These are phyloP conservation scores for Sturmia bella DNA, from an alignment of 2,888 invertebrate species.

Conservation along the genomic window DNA sequence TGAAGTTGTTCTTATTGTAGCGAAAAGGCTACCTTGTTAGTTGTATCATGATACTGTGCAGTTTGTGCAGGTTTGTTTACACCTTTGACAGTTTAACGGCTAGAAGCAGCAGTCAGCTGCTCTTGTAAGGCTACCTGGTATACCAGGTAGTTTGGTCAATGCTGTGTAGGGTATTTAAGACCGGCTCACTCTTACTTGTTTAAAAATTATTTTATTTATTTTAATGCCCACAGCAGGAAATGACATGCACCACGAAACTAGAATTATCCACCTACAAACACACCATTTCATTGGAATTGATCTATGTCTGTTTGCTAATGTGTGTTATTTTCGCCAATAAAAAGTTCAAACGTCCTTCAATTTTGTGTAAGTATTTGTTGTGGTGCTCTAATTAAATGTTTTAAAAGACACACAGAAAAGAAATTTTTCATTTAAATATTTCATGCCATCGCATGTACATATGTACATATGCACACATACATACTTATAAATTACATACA, in stretches of 20 bases:
- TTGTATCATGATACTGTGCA: too few species aligned
- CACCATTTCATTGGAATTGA: slow-evolving; percentile 74
- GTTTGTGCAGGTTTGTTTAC: too few species aligned
- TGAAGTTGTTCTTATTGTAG: too few species aligned
- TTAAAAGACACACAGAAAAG: neutral
- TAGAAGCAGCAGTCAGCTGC: too few species aligned
- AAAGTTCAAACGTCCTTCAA: slow-evolving; percentile 72
- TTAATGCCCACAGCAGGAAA: slow-evolving; percentile 32
- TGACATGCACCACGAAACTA: slow-evolving; percentile 71
- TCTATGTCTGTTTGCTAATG: slow-evolving; percentile 73
- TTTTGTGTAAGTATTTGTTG: slow-evolving; percentile 72
- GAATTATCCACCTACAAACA: slow-evolving; percentile 76
- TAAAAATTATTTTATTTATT: neutral
- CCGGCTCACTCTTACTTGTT: neutral
- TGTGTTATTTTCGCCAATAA: slow-evolving; percentile 73
- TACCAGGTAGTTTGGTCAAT: too few species aligned
- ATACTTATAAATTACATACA: neutral
- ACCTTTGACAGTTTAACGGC: too few species aligned
- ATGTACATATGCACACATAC: neutral
- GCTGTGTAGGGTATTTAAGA: too few species aligned
- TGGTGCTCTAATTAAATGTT: neutral
- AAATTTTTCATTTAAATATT: neutral
- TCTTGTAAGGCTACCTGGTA: too few species aligned
- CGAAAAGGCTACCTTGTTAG: too few species aligned
- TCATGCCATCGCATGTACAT: neutral